A percentile compares a stretch with the other conserved stretches of the same genome.
Conservation (phyloP, 2,113 vertebrate species). For the Asarcornis scutulata region DNA sequence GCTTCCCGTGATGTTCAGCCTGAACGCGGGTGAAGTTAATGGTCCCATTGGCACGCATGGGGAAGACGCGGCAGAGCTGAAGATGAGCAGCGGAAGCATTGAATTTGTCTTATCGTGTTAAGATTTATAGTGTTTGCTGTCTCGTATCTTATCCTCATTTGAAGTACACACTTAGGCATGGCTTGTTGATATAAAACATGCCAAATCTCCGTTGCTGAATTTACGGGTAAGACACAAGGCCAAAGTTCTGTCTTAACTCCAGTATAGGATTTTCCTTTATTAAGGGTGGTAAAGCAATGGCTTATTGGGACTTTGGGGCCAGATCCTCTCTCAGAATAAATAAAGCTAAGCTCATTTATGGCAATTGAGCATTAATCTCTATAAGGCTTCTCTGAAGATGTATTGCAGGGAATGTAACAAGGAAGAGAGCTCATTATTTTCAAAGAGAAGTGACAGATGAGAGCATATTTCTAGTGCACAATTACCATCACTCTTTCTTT, state of each 20-base stretch:
- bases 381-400: conserved; percentile 34
- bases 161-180: neutral
- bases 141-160: neutral
- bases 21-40: fast-evolving
- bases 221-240: neutral
- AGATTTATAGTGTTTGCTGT: conserved; percentile 32
- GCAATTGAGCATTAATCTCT: conserved; percentile 56
- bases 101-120: neutral
- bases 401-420: neutral
- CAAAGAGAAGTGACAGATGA: conserved; percentile 33
- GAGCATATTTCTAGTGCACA: neutral
- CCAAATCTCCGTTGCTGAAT: neutral
- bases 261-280: conserved; percentile 5
- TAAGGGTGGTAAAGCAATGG: neutral
- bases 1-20: neutral
- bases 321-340: conserved; percentile 56
- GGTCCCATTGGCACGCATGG: fast-evolving
- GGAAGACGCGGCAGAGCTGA: neutral
- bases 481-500: neutral
- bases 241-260: conserved; percentile 10
- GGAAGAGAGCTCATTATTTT: conserved; percentile 58
- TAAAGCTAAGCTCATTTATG: conserved; percentile 57
- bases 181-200: conserved; percentile 19
- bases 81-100: neutral
- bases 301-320: conserved; percentile 23